Conservation (phyloP, 2,888 invertebrate species). For the Polydrusus tereticollis region DNA sequence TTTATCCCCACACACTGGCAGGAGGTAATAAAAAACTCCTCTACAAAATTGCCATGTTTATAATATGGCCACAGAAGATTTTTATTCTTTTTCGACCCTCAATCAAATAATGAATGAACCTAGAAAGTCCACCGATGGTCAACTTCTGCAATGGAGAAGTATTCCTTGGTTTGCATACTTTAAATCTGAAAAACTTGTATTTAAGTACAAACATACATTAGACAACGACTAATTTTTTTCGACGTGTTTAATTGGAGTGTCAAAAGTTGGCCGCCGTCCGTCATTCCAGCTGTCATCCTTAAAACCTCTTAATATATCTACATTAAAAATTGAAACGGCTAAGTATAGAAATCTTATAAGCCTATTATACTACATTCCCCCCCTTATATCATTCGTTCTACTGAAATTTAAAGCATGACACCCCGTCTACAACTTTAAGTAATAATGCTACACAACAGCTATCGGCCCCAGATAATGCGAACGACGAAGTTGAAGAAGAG, state of each 20-base stretch:
- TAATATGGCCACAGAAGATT: too few relatives aligned
- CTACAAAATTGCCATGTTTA: neutral
- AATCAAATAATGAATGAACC: too few relatives aligned
- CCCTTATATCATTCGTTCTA: neutral
- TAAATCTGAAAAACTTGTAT: neutral
- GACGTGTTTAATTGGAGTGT: neutral
- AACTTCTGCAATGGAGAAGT: slow-evolving; percentile 12
- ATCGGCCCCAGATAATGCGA: neutral
- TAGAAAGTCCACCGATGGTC: neutral
- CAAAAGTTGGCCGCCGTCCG: slow-evolving; percentile 4
- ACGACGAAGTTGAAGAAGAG: neutral
- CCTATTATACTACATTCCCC: neutral
- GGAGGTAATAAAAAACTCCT: slow-evolving; percentile 4
- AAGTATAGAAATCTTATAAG: neutral
- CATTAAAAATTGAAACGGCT: slow-evolving; percentile 3
- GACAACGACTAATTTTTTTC: neutral
- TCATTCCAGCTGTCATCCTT: neutral
- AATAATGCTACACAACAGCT: neutral
- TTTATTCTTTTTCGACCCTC: too few relatives aligned
- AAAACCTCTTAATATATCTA: neutral
- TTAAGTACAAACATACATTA: neutral
- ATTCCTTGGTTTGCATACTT: slow-evolving; percentile 14
- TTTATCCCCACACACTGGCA: slow-evolving; percentile 13
- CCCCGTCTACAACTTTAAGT: neutral
- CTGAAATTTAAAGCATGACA: slow-evolving; percentile 9